Percentiles rank a stretch among this genome's conserved stretches.
These are phyloP conservation scores for Dascillus cervinus DNA, from an alignment of 2,888 invertebrate species.

Conservation along the genomic window DNA sequence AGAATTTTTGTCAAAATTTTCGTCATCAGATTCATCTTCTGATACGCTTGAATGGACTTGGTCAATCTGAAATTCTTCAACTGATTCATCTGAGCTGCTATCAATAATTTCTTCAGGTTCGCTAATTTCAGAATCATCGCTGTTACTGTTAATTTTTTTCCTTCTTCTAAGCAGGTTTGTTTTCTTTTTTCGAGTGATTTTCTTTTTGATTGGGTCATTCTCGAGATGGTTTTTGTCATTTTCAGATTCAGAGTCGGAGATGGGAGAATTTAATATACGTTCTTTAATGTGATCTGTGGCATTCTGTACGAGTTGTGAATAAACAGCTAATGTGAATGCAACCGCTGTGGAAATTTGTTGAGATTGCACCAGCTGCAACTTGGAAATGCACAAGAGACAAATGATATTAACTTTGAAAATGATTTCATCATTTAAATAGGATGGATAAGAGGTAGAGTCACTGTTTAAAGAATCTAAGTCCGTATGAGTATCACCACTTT, in stretches of 20 bases:
- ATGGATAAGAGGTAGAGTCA: conserved; percentile 46
- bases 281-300: conserved; percentile 38
- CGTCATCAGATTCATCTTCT: conserved; percentile 7
- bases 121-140: conserved; percentile 14
- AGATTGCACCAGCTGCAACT: conserved; percentile 66
- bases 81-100: conserved; percentile 8
- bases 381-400: conserved; percentile 71
- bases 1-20: too few species aligned
- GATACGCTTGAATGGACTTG: background rate
- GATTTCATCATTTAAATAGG: conserved; percentile 56
- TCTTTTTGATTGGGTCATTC: conserved; percentile 12
- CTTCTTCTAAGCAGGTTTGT: conserved; percentile 11
- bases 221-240: background rate
- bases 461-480: conserved; percentile 47
- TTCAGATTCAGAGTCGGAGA: conserved; percentile 28
- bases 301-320: conserved; percentile 60
- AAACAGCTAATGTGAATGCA: conserved; percentile 76
- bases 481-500: conserved; percentile 47
- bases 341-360: conserved; percentile 73
- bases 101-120: conserved; percentile 7
- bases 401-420: conserved; percentile 78
- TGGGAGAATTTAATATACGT: conserved; percentile 39
- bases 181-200: conserved; percentile 11
- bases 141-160: conserved; percentile 9
- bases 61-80: background rate